Evolutionary conservation across 2,113 vertebrate genomes (phyloP), one percentile per base, ranked within the genome.

Genomic region (Callipepla californica): DNA sequence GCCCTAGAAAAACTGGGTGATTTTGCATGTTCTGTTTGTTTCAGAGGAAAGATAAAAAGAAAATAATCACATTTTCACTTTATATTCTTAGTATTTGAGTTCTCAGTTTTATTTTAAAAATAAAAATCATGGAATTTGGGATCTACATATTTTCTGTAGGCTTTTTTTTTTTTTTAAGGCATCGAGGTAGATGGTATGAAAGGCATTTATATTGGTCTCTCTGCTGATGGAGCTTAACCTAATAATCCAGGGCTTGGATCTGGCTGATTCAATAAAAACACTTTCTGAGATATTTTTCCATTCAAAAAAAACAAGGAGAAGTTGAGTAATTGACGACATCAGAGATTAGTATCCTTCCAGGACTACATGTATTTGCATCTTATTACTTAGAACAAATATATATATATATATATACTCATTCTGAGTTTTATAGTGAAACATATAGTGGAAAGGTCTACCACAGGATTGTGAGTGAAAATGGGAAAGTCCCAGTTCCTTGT

Each of bases 241-340:
- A 97, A 97, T 97, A 97, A 97, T 96, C 93, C 92, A 96, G 89
- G 92, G 94, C 95, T 96, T 97, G 95, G 93, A 97, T 97, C 90
- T 97, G 92, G 91, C 82, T 96, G 59, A 91, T 97, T 97, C 42
- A 68, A 96, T 97, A 96, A 97, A 97, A 97, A 97, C 89, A 93
- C 85, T 97, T 96, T 96, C 95, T 89, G 93, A 97, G 96, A 91
- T 96, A 96, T 97, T 97, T 96, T 98, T 97, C 96, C 96, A 96
- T 97, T 97, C 93, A 96, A 96, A 96, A 86, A 96, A 40, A 40
- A 40, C 92, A 94, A 96, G 96, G 90, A 98, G 94, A 98, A 97
- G 92, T 96, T 98, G 97, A 92, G 97, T 97, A 98, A 97, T 97
- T 97, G 97, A 98, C 97, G 96, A 93, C 96, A 96, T 96, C 95